Conservation (phyloP, 1,140 invertebrate species). For the Drosophila pectinifera region DNA sequence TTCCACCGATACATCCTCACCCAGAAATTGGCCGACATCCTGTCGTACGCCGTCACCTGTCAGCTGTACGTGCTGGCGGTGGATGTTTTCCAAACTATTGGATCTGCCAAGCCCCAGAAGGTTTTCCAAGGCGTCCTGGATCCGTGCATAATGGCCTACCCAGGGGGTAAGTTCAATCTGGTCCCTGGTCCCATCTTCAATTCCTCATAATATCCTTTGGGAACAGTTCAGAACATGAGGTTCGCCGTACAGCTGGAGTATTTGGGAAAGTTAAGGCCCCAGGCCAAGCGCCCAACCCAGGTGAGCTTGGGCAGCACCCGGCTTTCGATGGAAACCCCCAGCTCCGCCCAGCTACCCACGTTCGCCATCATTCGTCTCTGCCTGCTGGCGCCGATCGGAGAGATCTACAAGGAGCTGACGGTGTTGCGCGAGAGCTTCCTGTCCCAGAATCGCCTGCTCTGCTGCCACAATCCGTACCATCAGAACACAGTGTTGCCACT, state of each 20-base stretch:
- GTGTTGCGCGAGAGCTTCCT: slow-evolving; percentile 55
- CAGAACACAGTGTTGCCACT: not conserved
- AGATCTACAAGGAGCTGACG: slow-evolving; percentile 53
- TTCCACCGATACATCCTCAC: slow-evolving; percentile 72
- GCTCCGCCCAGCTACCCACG: slow-evolving; percentile 3
- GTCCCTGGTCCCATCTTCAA: not conserved
- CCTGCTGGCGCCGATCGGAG: slow-evolving; percentile 50
- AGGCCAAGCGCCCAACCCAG: not conserved
- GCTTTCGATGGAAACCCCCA: no score
- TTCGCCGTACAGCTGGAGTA: slow-evolving; percentile 65
- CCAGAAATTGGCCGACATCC: slow-evolving; percentile 25
- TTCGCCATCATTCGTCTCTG: slow-evolving; percentile 68
- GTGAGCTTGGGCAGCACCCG: not conserved
- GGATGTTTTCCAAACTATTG: slow-evolving; percentile 25
- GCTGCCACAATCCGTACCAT: slow-evolving; percentile 14
- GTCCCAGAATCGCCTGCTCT: slow-evolving; percentile 58
- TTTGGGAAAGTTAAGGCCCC: slow-evolving; percentile 20
- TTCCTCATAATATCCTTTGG: not conserved
- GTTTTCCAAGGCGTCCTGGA: slow-evolving; percentile 61
- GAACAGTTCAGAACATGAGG: slow-evolving; percentile 52
- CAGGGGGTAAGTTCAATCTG: slow-evolving; percentile 39
- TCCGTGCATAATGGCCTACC: slow-evolving; percentile 54
- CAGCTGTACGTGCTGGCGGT: slow-evolving; percentile 38
- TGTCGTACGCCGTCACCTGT: slow-evolving; percentile 25
- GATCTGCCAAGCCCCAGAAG: slow-evolving; percentile 14